A percentile compares a stretch with the other conserved stretches of the same genome.
These are phyloP conservation scores for Regulus satrapa DNA, from an alignment of 2,113 vertebrate species.

Conservation along the genomic window DNA sequence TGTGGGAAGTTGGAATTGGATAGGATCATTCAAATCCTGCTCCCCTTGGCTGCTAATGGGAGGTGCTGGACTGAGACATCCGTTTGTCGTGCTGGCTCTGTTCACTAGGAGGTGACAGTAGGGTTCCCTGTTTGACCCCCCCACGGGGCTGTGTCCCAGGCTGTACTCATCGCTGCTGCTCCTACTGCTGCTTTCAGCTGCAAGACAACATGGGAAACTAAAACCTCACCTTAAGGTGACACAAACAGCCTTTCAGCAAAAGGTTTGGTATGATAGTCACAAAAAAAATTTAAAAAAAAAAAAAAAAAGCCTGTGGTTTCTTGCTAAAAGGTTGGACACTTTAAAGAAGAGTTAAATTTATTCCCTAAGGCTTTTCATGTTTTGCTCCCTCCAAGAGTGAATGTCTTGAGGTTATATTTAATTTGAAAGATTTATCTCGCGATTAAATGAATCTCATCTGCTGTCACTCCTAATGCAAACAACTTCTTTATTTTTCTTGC, in stretches of 20 bases:
- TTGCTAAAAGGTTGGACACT: not conserved
- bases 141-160: not conserved
- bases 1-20: not conserved
- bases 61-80: not conserved
- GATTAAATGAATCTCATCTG: not conserved
- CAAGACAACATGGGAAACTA: not conserved
- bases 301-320: not conserved
- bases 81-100: not conserved
- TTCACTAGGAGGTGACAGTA: not conserved
- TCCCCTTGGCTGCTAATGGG: not conserved
- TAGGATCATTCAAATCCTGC: not conserved
- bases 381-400: not conserved
- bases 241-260: not conserved
- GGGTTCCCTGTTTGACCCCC: not conserved
- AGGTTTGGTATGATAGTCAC: fast-evolving
- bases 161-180: not conserved
- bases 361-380: not conserved
- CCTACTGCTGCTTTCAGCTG: not conserved
- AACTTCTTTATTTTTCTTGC: not conserved
- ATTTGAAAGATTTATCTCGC: not conserved
- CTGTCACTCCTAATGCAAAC: not conserved
- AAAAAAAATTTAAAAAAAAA: too few species aligned
- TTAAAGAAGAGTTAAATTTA: not conserved
- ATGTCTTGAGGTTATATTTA: not conserved
- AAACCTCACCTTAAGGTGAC: not conserved